Base-by-base conservation (phyloP, 2,113 vertebrate species). In the Rhinolophus sinicus region DNA sequence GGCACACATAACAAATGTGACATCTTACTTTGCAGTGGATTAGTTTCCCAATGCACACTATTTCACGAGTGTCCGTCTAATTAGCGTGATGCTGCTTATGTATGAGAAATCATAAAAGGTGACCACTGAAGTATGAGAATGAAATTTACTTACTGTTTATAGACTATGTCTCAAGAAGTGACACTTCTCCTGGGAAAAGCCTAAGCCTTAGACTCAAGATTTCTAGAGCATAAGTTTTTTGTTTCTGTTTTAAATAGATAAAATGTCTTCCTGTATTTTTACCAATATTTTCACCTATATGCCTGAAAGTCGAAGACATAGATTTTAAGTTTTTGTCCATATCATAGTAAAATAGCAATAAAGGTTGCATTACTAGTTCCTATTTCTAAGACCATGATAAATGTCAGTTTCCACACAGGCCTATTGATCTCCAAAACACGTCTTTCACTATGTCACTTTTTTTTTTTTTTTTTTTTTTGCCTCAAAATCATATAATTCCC, bases 101-200 rank as follows among this genome's bases (percentile, higher is more conserved):
- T 50, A 1, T 86, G 22, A 78, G 35, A 76, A 93, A 28, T 38
- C 26, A 69, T 38, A 13, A 38, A n/a, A 30, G 30, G 38, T 69
- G 11, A 24, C 11, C 35, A 62, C 0, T 28, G 15, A 62, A 14
- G 26, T 6, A 26, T 12, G 7, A 78, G 4, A 21, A 4, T 40
- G 8, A 50, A 35, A 35, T 28, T 40, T 69, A 30, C 8, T 75
- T 77, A 75, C 5, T 40, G 7, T 82, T 78, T 69, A 62, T 50
- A 89, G n/a, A 73, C n/a, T 28, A 65, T 56, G 4, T 75, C 13
- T 90, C 24, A 40, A 62, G 33, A 67, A 30, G 10, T 81, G 18
- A 47, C 3, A 6, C 2, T 30, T 11, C 3, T 60, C n/a, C 40
- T 62, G 5, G 24, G 8, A 88, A 88, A 91, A 40, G 2, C 24